phyloP scores from a whole-genome alignment of 2,888 invertebrate genomes.

The Aromia moschata region DNA sequence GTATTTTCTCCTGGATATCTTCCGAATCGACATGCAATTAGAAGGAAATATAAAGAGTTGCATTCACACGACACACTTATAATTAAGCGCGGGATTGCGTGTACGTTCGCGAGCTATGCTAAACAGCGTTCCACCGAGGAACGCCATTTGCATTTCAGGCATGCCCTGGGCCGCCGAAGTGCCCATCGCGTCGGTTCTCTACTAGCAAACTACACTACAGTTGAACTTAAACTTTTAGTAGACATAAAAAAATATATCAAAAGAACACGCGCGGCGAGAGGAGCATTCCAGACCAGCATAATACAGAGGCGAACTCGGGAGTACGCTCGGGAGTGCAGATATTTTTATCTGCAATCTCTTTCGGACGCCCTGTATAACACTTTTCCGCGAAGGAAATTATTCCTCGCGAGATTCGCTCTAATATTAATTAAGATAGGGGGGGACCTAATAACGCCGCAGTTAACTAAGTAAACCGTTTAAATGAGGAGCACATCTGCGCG shows the following conservation, averaged over 20 bases:
- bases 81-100: slow-evolving; percentile 56
- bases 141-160: slow-evolving; percentile 41
- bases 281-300: too few species aligned
- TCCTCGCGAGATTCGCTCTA: too few species aligned
- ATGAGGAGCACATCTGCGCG: slow-evolving; percentile 19
- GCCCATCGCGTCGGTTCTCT: not conserved
- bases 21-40: slow-evolving; percentile 56
- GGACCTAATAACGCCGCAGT: slow-evolving; percentile 10
- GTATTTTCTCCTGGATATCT: slow-evolving; percentile 47
- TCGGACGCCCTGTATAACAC: too few species aligned
- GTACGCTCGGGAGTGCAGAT: too few species aligned
- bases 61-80: slow-evolving; percentile 51
- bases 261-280: too few species aligned
- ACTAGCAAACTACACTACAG: too few species aligned
- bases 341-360: too few species aligned
- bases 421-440: slow-evolving; percentile 6
- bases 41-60: slow-evolving; percentile 53
- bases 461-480: slow-evolving; percentile 33
- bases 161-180: not conserved
- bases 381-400: too few species aligned
- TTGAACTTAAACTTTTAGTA: too few species aligned
- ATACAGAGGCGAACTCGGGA: too few species aligned
- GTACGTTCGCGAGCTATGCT: slow-evolving; percentile 38
- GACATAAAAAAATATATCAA: too few species aligned
- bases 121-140: slow-evolving; percentile 37